Evolutionary conservation across 2,797 vertebrate genomes (phyloP).

Genomic region (Borostomias antarcticus): DNA sequence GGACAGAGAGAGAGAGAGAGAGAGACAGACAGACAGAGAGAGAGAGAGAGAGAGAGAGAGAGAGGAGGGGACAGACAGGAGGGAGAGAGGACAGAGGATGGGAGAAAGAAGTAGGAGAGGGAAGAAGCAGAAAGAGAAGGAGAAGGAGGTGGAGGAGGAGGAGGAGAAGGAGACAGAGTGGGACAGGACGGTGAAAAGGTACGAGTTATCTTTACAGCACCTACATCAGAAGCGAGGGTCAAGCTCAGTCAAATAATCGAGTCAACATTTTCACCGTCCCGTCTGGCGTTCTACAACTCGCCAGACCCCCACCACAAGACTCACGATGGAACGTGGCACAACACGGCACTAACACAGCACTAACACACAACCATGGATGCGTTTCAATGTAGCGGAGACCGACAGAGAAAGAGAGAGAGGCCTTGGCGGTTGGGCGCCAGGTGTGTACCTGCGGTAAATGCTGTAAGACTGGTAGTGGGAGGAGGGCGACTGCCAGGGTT

Average conservation of each 20-base stretch:
- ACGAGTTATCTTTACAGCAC: background rate
- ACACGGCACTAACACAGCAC: conserved; percentile 5
- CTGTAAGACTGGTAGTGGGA: conserved; percentile 84
- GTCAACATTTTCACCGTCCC: too few relatives aligned
- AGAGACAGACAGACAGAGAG: background rate
- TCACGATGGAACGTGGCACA: background rate
- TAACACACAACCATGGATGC: conserved; percentile 5
- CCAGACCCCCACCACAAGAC: too few relatives aligned
- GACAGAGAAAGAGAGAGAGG: background rate
- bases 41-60: background rate
- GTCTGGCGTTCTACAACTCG: too few relatives aligned
- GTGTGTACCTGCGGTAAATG: conserved; percentile 83
- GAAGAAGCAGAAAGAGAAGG: background rate
- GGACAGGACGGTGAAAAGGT: background rate
- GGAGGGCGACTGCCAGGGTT: conserved; percentile 80
- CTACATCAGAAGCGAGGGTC: too few relatives aligned
- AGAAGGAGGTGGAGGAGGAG: too few relatives aligned
- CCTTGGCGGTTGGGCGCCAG: background rate
- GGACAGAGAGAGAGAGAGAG: background rate
- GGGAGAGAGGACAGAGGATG: background rate
- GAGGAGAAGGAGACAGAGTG: background rate
- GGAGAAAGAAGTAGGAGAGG: too few relatives aligned
- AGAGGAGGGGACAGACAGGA: too few relatives aligned
- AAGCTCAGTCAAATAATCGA: background rate
- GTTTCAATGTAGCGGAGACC: conserved; percentile 33